Base-by-base conservation (phyloP, 2,888 invertebrate species). In the Nephrocerus scutellatus region DNA sequence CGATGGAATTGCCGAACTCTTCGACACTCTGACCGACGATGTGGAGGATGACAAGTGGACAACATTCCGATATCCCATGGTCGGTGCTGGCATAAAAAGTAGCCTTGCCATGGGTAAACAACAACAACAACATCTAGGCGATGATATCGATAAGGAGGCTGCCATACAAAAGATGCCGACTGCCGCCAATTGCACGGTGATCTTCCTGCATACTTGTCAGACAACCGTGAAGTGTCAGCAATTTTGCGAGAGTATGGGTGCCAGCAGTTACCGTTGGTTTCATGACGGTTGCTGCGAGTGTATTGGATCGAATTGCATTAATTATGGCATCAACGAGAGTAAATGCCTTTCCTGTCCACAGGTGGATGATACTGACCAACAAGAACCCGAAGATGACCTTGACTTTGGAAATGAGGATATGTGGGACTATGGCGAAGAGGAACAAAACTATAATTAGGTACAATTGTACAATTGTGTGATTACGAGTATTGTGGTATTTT, bases 261-360 rank as follows among this genome's bases (percentile, higher is more conserved):
- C 66, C 6, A 60, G 50, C 34, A 62, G 64, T 66, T 90, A 75
- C 71, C 80, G 92, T 49, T 92, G 91, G 91, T 92, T 92, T 68
- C 89, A 91, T 66, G 86, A 90, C 59, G 91, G 91, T 5, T 92
- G 92, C 63, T 93, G 92, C 62, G 86, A 92, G 67, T 92, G 92
- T 61, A 79, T 92, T 32, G 91, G 91, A 3, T 78, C 82, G 48
- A 81, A 81, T 30, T 92, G 92, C 59, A 73, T 87, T 43, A 85
- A 86, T 63, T 91, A 89, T 63, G 92, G 92, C 8, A 82, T 88
- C 54, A 84, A 86, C 53, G 85, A 88, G 61, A 86, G 85, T 71
- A 79, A 82, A 50, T 81, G 80, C 50, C 60, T 73, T 13, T 73
- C 74, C 12, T 81, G 80, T 52, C 77, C 79, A 0, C 72, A 74